Evolutionary conservation across 1,140 invertebrate species (phyloP), one percentile per base, ranked within the genome.

Genomic region (Magallana ariakensis): DNA sequence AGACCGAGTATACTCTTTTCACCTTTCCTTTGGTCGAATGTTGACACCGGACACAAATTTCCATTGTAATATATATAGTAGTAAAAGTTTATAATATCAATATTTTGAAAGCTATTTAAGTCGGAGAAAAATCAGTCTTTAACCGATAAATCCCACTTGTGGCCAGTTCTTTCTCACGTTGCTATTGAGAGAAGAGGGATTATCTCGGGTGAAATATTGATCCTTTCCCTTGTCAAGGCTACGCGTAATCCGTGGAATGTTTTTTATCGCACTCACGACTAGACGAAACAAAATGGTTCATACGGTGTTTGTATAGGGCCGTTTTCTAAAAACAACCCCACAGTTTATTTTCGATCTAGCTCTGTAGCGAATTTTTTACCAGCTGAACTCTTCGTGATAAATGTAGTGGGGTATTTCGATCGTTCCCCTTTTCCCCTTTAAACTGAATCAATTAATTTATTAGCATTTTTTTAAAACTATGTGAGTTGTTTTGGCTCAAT

Each of bases 71-170:
- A 46, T 46, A 46, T 3, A 46, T 4, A 46, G 33, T 46, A 46
- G 33, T 46, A 75, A 75, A 26, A 75, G 15, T 75, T 26, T 75
- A 33, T 26, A 26, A 75, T 13, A 46, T 75, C 22, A 75, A 75
- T 75, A 75, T 75, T 75, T 75, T 75, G 66, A 46, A 75, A 75
- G 19, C 66, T 22, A 75, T 75, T 75, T 75, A 75, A 13, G 66
- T 13, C 10, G 66, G 66, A 19, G 66, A 75, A 75, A 75, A 75
- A 75, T 75, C 66, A 11, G 22, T 13, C 66, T 75, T 75, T 75
- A 75, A 75, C 26, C 33, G 22, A n/a, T 60, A 26, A 75, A 75
- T 75, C 22, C 22, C 10, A 75, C 66, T 33, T 33, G 13, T 75
- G 66, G 26, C 66, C 66, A 75, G 66, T 75, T 26, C 66, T 26